Percentiles rank a stretch among this genome's conserved stretches.
phyloP scores from a whole-genome alignment of 2,113 vertebrate species.

The Cnemophilus loriae region DNA sequence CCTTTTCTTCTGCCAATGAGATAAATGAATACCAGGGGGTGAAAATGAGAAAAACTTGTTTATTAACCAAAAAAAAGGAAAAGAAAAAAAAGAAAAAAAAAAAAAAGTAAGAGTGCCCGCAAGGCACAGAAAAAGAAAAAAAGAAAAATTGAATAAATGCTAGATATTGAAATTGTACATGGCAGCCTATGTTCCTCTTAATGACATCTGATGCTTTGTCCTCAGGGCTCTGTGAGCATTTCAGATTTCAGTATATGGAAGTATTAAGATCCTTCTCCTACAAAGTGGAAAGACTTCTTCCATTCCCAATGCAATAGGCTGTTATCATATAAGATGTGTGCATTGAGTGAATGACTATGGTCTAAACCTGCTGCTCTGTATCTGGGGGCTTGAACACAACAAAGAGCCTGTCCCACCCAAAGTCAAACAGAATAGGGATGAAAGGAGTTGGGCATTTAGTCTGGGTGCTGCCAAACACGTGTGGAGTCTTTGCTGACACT shows the following conservation, averaged over 20 bases:
- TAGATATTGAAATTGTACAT: not conserved
- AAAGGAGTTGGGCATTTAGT: fast-evolving
- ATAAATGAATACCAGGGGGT: not conserved
- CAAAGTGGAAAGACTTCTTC: not conserved
- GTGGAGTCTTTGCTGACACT: not conserved
- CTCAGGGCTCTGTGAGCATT: not conserved
- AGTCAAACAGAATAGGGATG: not conserved
- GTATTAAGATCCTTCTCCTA: not conserved
- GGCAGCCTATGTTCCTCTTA: not conserved
- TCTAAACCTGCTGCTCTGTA: not conserved
- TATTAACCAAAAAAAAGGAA: too few relatives aligned
- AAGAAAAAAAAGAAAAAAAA: not conserved
- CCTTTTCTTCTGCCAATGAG: not conserved
- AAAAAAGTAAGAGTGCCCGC: not conserved
- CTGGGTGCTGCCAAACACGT: not conserved
- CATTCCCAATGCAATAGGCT: not conserved
- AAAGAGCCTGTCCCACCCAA: not conserved
- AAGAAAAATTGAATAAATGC: not conserved
- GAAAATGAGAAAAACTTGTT: not conserved
- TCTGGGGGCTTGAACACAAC: not conserved
- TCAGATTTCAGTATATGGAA: not conserved
- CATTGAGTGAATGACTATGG: not conserved
- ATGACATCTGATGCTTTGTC: not conserved
- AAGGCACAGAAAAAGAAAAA: not conserved
- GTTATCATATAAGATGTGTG: not conserved